Percentiles rank a stretch among this genome's conserved stretches.
Conservation (phyloP, 2,113 vertebrate species). For the Serilophus lunatus region DNA sequence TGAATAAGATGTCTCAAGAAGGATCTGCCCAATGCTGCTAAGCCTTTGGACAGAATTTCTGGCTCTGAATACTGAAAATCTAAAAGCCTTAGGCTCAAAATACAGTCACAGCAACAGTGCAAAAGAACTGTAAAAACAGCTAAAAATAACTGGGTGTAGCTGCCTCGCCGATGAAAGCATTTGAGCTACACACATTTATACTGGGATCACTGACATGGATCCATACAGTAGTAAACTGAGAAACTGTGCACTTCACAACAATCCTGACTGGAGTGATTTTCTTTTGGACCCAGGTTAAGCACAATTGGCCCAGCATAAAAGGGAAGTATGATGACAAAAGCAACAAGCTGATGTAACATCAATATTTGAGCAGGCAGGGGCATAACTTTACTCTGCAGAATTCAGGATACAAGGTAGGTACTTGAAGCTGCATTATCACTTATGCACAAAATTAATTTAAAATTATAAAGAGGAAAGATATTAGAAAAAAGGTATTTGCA, state of each 20-base stretch:
- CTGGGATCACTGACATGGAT: background rate
- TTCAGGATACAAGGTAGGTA: background rate
- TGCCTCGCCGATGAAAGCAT: background rate
- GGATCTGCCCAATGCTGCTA: background rate
- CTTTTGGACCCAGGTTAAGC: background rate
- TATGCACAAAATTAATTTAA: background rate
- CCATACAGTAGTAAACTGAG: background rate
- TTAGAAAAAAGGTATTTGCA: background rate
- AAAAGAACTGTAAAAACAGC: background rate
- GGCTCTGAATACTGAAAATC: background rate
- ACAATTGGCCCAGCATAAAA: background rate
- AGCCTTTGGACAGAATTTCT: background rate
- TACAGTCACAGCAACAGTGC: background rate
- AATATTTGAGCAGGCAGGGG: background rate
- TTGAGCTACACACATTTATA: background rate
- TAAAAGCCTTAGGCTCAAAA: background rate
- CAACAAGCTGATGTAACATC: background rate
- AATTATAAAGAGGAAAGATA: background rate
- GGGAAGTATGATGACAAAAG: background rate
- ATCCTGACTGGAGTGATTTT: background rate
- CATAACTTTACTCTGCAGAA: background rate
- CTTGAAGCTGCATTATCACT: background rate
- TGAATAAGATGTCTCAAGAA: background rate
- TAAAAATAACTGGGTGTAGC: background rate
- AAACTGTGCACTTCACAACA: background rate